Conservation (phyloP, 2,888 invertebrate species). For the Drosophila ezoana region DNA sequence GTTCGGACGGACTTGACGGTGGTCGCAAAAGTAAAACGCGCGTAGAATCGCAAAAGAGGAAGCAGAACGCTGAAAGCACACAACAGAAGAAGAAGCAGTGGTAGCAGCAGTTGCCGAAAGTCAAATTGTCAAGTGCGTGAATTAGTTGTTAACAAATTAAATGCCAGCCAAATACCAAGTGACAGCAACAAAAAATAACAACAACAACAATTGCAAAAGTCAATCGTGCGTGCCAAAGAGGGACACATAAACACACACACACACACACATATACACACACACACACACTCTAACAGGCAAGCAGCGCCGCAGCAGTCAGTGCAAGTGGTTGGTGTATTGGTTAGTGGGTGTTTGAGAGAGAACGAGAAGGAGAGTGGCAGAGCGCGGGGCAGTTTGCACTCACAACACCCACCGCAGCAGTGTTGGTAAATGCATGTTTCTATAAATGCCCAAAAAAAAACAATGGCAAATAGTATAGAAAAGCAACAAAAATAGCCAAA, state of each 20-base stretch:
- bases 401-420: slow-evolving; percentile 43
- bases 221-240: slow-evolving; percentile 59
- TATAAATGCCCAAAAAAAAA: slow-evolving; percentile 18
- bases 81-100: slow-evolving; percentile 39
- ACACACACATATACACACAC: slow-evolving; percentile 25
- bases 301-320: slow-evolving; percentile 43
- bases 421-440: slow-evolving; percentile 52
- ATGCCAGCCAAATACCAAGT: slow-evolving; percentile 49
- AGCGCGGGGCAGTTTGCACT: slow-evolving; percentile 25
- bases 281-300: slow-evolving; percentile 8
- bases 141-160: slow-evolving; percentile 54
- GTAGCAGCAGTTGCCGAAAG: slow-evolving; percentile 32
- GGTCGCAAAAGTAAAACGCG: slow-evolving; percentile 67
- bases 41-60: slow-evolving; percentile 59
- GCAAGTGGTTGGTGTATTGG: slow-evolving; percentile 70
- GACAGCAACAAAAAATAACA: slow-evolving; percentile 38
- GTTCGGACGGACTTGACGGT: slow-evolving; percentile 39
- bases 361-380: background rate
- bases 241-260: background rate
- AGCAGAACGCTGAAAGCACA: slow-evolving; percentile 43
- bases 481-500: slow-evolving; percentile 7
- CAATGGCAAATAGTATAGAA: slow-evolving; percentile 20
- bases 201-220: slow-evolving; percentile 46
- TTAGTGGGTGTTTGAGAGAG: slow-evolving; percentile 1
- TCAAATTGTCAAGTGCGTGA: slow-evolving; percentile 59